A percentile compares a stretch with the other conserved stretches of the same genome.
Conservation (phyloP, 2,113 vertebrate species). For the Archilochus colubris region DNA sequence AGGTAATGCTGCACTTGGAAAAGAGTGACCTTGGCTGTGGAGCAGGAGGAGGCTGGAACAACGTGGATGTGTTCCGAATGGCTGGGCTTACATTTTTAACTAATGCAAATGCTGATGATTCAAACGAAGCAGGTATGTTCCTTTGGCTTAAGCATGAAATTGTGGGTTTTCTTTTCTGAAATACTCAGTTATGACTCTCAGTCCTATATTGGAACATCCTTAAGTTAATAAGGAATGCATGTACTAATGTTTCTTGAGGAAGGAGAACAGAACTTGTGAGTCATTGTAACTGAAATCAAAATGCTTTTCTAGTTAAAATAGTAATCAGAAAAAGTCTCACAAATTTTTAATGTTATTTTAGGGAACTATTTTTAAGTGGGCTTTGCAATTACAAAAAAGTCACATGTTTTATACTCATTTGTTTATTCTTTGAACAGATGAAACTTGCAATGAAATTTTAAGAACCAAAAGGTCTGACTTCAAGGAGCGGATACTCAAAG, state of each 20-base stretch:
- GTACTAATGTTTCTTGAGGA: neutral
- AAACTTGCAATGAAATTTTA: constrained; percentile 72
- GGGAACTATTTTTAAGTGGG: neutral
- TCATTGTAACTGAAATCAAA: neutral
- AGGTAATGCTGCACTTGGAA: constrained; percentile 85
- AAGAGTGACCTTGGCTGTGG: constrained; percentile 90
- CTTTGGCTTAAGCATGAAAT: neutral
- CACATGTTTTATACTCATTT: neutral
- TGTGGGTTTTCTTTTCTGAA: neutral
- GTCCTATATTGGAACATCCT: neutral
- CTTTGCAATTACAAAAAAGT: neutral
- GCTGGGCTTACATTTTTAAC: constrained; percentile 91
- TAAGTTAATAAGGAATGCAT: neutral
- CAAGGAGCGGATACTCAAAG: neutral
- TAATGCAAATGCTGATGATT: constrained; percentile 82
- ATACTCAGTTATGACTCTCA: neutral
- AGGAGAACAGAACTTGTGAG: neutral
- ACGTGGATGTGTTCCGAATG: constrained; percentile 82
- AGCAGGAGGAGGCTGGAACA: constrained; percentile 87
- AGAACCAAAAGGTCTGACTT: constrained; percentile 67
- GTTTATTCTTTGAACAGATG: constrained; percentile 45
- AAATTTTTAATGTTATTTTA: neutral
- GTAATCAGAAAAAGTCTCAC: neutral
- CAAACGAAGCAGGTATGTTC: constrained; percentile 57
- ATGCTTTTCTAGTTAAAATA: neutral